These are phyloP conservation scores for Palythoa heliodiscus DNA, from an alignment of 92 coral and sea anemone species.

Conservation along the genomic window DNA sequence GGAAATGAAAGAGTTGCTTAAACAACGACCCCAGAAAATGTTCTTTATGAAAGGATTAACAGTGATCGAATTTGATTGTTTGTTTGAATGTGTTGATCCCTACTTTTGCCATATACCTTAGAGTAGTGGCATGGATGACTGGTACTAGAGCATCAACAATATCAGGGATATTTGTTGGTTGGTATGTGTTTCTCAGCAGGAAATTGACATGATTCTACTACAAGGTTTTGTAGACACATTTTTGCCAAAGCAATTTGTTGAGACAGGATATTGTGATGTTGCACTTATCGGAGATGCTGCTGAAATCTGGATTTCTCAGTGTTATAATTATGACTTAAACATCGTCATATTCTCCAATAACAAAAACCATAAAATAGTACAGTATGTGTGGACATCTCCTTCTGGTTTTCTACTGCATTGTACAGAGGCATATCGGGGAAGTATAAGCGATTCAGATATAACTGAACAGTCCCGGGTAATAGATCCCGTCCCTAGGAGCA, in stretches of 20 bases:
- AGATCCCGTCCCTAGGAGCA: constrained; percentile 14
- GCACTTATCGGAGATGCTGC: constrained; percentile 43
- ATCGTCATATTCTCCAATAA: constrained; percentile 52
- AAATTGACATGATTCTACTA: constrained; percentile 20
- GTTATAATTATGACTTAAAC: constrained; percentile 58
- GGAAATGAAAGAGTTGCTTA: background rate
- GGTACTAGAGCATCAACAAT: constrained; percentile 46
- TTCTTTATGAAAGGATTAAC: too few relatives aligned
- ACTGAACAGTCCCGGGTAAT: constrained; percentile 49
- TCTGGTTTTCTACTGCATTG: constrained; percentile 43
- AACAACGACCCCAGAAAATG: background rate
- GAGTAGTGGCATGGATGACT: background rate
- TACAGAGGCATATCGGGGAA: constrained; percentile 20
- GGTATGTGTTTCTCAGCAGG: constrained; percentile 44
- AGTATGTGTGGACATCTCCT: constrained; percentile 58
- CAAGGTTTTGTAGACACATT: constrained; percentile 45
- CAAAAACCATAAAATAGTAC: constrained; percentile 58
- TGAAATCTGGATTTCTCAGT: constrained; percentile 30
- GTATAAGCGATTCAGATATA: constrained; percentile 34
- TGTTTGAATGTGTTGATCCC: too few relatives aligned
- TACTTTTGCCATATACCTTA: too few relatives aligned
- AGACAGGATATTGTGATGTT: constrained; percentile 50
- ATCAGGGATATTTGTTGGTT: constrained; percentile 39
- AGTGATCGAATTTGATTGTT: too few relatives aligned
- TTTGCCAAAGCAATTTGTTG: constrained; percentile 30